Evolutionary conservation across 2,888 invertebrate genomes (phyloP), one percentile per base, ranked within the genome.

Genomic region (Digitonthophagus gazella): DNA sequence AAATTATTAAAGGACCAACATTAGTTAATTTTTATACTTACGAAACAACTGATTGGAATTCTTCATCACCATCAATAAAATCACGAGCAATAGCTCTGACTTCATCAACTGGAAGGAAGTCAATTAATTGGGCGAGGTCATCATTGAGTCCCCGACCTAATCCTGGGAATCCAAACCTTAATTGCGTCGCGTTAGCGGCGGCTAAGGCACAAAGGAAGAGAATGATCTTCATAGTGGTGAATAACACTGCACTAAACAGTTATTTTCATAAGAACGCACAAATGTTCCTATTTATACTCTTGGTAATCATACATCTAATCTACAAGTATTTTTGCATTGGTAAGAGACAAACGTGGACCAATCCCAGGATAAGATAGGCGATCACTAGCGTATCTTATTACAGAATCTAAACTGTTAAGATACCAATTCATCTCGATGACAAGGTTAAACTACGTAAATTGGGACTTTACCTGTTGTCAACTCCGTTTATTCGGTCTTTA

Each of bases 91-190:
- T 72, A 5, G 68, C 74, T 55, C 68, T 70, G 55, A 77, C 68
- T 55, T 75, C 71, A 6, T 75, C 75, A 22, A 70, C 58, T 3
- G 78, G 78, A 58, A 78, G 71, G 4, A 77, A 68, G 3, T 69
- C 71, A 5, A 74, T 15, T 69, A 77, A 73, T 5, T 76, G 74
- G 5, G 71, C 55, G 16, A 76, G 65, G 64, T 75, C 76, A 18
- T 65, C 70, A 14, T 66, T 15, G 15, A 72, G 66, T 22, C n/a
- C 28, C 8, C 56, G 55, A n/a, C 6, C 2, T n/a, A 15, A 14
- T 4, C 18, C 15, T 11, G 15, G 58, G 58, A 58, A 58, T 11
- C 58, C 58, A 14, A 58, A 14, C 18, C 58, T 58, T 18, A 58
- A 11, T 18, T 72, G 71, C 15, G 71, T 67, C 15, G 28, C 28